Evolutionary conservation across 2,113 vertebrate species (phyloP), one percentile per base, ranked within the genome.

Genomic region (Eubucco bourcierii): DNA sequence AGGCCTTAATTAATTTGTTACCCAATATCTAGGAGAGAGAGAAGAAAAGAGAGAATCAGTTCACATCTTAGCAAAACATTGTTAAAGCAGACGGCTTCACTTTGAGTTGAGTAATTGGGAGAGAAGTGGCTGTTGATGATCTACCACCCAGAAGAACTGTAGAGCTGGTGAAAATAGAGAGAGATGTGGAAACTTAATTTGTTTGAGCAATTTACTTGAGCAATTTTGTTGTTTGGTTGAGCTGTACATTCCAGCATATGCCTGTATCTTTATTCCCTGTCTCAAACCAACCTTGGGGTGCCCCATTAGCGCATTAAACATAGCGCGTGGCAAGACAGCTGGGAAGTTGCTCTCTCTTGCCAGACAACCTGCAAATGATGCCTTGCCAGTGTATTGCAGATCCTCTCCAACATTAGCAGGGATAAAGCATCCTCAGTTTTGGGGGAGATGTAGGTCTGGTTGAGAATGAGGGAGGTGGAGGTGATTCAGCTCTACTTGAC

Each of bases 1-100:
- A 94, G 95, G 91, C 73, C 46, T 9, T 95, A 88, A 92, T 95
- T 95, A 96, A 96, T 78, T 80, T 81, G 67, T 90, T 97, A 58
- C 73, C 66, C 90, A 50, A 73, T 61, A 58, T 44, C 70, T 83
- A 66, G 74, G 75, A 90, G 86, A 94, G 94, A 73, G 64, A 79
- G n/a, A 70, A 56, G 53, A 17, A 58, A n/a, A 67, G 60, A 76
- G 27, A 44, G 60, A 72, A 46, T 75, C 20, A 15, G 55, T 82
- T 94, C 28, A 90, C 84, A 93, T 80, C 79, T 56, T 23, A 60
- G 89, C 58, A 68, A 87, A 88, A 77, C 3, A 25, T 78, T 47
- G 59, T 44, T 59, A 10, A 37, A 87, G 64, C 91, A 87, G 89
- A 87, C 55, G 53, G 84, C 58, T 83, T 85, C 65, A 19, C 89